phyloP scores from a whole-genome alignment of 37 sponge, comb jelly and placozoan species.

The Tethya wilhelma region DNA sequence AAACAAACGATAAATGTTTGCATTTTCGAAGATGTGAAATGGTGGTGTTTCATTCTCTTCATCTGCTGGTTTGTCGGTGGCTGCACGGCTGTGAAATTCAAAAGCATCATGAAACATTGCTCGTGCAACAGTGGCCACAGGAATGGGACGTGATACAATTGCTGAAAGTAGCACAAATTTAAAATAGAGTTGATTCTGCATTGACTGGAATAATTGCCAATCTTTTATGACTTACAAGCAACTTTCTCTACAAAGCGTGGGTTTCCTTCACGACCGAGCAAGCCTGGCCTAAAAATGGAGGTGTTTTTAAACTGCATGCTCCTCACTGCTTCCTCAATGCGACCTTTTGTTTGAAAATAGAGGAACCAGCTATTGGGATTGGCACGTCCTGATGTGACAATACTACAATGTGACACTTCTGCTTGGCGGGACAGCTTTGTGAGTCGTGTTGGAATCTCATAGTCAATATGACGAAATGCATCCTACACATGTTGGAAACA shows the following conservation, averaged over 20 bases:
- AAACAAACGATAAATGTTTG: neutral
- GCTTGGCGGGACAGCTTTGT: slow-evolving; percentile 58
- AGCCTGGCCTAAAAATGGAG: slow-evolving; percentile 63
- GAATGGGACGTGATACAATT: neutral
- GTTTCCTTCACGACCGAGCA: slow-evolving; percentile 47
- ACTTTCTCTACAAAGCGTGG: slow-evolving; percentile 67
- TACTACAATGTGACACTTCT: slow-evolving; percentile 68
- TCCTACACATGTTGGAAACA: slow-evolving; percentile 22
- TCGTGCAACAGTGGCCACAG: slow-evolving; percentile 45
- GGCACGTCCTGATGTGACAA: slow-evolving; percentile 60
- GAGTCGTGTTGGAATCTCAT: slow-evolving; percentile 52
- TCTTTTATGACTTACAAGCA: slow-evolving; percentile 12
- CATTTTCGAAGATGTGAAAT: neutral
- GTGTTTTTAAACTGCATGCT: slow-evolving; percentile 28
- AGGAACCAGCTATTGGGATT: slow-evolving; percentile 77
- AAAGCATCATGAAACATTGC: slow-evolving; percentile 66
- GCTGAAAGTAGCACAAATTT: neutral
- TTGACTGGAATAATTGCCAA: neutral
- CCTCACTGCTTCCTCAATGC: slow-evolving; percentile 58
- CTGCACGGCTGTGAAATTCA: neutral
- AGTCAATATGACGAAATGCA: slow-evolving; percentile 76
- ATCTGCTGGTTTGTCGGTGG: neutral
- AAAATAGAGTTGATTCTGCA: neutral
- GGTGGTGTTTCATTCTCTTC: too few species aligned
- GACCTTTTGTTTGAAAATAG: slow-evolving; percentile 69